These are phyloP conservation scores for Pogonomyrmex californicus DNA, from an alignment of 1,140 invertebrate species.

Conservation along the genomic window DNA sequence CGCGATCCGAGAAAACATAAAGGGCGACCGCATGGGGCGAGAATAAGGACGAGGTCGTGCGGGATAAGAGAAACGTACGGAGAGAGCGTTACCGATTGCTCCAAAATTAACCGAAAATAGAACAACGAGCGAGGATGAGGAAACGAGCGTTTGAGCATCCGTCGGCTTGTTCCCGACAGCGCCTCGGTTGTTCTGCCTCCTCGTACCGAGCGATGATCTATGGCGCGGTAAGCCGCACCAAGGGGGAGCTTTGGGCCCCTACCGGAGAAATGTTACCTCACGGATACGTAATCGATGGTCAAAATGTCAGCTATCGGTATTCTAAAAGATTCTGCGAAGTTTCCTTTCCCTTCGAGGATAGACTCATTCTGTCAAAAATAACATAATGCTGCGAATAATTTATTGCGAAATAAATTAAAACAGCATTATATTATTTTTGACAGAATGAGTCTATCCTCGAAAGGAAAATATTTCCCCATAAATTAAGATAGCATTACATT, in stretches of 20 bases:
- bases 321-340: slow-evolving; percentile 2
- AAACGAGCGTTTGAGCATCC: not conserved
- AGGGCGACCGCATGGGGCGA: not conserved
- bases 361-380: not conserved
- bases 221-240: slow-evolving; percentile 20
- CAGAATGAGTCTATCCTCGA: not conserved
- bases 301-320: slow-evolving; percentile 28
- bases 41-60: not conserved
- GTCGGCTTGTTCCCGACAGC: slow-evolving; percentile 35
- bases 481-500: not conserved
- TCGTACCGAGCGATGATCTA: slow-evolving; percentile 45
- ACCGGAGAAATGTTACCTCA: not conserved
- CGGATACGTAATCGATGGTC: slow-evolving; percentile 29
- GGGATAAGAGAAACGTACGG: not conserved
- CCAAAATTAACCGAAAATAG: slow-evolving; percentile 50
- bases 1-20: not conserved
- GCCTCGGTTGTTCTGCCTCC: slow-evolving; percentile 8
- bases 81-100: slow-evolving; percentile 38
- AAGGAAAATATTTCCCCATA: too few species aligned
- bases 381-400: too few species aligned
- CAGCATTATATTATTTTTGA: not conserved
- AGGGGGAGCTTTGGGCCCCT: slow-evolving; percentile 18
- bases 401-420: too few species aligned
- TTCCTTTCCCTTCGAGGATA: not conserved
- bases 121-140: slow-evolving; percentile 24